These are phyloP conservation scores for Dunckerocampus dactyliophorus DNA, from an alignment of 2,113 vertebrate species.

Conservation along the genomic window DNA sequence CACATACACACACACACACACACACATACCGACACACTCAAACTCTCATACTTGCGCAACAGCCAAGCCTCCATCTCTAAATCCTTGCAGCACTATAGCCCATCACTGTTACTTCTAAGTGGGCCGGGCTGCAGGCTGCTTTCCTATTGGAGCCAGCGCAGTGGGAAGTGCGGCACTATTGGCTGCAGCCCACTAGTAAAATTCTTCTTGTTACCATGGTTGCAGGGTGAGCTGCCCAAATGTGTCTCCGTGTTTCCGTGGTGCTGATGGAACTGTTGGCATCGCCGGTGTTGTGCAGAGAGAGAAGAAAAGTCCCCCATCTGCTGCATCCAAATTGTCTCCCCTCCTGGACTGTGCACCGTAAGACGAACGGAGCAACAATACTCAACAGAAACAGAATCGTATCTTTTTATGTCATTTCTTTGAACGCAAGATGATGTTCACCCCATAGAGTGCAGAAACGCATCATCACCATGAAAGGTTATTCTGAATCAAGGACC, in stretches of 20 bases:
- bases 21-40: slow-evolving; percentile 31
- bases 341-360: slow-evolving; percentile 27
- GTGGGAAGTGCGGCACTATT: slow-evolving; percentile 74
- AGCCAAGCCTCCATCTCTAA: slow-evolving; percentile 54
- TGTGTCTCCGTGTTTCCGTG: slow-evolving; percentile 64
- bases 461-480: slow-evolving; percentile 1
- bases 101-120: slow-evolving; percentile 65
- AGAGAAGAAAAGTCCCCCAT: slow-evolving; percentile 32
- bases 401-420: background rate
- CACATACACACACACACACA: slow-evolving; percentile 1
- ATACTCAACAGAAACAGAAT: slow-evolving; percentile 17
- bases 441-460: slow-evolving; percentile 1
- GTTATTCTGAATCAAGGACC: slow-evolving; percentile 1
- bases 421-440: background rate
- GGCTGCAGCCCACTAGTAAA: slow-evolving; percentile 76
- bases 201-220: slow-evolving; percentile 81
- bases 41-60: slow-evolving; percentile 47
- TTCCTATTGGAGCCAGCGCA: slow-evolving; percentile 68
- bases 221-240: slow-evolving; percentile 81
- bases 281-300: slow-evolving; percentile 41
- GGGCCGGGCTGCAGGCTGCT: slow-evolving; percentile 71
- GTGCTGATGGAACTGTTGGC: slow-evolving; percentile 66
- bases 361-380: slow-evolving; percentile 12
- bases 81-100: slow-evolving; percentile 51
- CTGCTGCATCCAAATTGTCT: slow-evolving; percentile 32